Conservation (phyloP, 2,797 vertebrate species). For the Gouania willdenowi region DNA sequence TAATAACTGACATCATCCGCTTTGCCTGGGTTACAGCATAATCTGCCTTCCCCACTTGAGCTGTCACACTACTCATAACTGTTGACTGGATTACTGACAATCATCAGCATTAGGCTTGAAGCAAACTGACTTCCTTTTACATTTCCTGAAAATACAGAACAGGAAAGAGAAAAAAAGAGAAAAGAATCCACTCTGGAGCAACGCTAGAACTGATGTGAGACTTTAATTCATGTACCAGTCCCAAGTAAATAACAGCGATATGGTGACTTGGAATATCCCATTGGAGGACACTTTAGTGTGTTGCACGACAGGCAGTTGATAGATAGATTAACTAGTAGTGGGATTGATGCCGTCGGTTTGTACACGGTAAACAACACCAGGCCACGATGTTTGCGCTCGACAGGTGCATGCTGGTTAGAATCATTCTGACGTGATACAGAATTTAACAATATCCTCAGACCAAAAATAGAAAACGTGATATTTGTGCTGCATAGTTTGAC, state of each 20-base stretch:
- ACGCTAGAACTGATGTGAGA: constrained; percentile 22
- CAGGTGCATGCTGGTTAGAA: neutral
- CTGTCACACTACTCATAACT: constrained; percentile 33
- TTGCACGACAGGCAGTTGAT: constrained; percentile 4
- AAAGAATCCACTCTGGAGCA: constrained; percentile 6
- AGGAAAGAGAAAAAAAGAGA: neutral
- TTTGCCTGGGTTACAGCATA: constrained; percentile 35
- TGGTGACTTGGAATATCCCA: constrained; percentile 10
- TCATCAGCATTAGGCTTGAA: constrained; percentile 24
- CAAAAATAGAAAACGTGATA: too few species aligned
- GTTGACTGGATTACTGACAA: constrained; percentile 33
- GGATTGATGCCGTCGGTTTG: constrained; percentile 1
- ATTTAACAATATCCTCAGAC: too few species aligned
- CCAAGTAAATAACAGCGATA: constrained; percentile 31
- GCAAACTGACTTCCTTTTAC: constrained; percentile 36
- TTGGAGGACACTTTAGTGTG: constrained; percentile 20
- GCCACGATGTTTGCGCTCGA: neutral
- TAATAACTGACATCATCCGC: constrained; percentile 51
- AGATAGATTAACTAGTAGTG: constrained; percentile 13
- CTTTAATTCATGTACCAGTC: constrained; percentile 30
- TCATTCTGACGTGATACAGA: neutral
- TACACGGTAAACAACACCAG: neutral
- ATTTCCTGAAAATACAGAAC: constrained; percentile 7
- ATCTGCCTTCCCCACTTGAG: constrained; percentile 39
- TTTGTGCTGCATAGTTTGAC: constrained; percentile 7